Conservation (phyloP, 2,113 vertebrate genomes). For the Euleptes europaea region DNA sequence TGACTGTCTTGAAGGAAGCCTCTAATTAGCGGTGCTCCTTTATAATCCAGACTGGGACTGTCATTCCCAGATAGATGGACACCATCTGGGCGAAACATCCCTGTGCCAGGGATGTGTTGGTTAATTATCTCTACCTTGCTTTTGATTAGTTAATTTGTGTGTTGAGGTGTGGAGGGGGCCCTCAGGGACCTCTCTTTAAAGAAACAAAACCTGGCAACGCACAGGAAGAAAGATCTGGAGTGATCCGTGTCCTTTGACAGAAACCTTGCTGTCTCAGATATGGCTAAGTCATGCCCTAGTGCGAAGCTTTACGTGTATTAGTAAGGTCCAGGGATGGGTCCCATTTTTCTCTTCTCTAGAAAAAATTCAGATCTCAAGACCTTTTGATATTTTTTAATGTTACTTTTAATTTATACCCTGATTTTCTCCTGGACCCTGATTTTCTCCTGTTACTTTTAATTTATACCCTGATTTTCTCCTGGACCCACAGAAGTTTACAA, state of each 20-base stretch:
- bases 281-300: constrained; percentile 59
- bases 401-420: no score
- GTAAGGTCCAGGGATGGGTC: background rate
- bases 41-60: constrained; percentile 52
- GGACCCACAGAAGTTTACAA: no score
- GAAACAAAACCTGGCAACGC: constrained; percentile 49
- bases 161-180: constrained; percentile 54
- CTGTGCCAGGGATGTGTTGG: constrained; percentile 57
- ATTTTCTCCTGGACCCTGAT: no score
- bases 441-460: no score
- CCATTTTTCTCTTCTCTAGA: background rate
- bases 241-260: constrained; percentile 59
- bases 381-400: no score
- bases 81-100: constrained; percentile 69
- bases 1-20: constrained; percentile 50
- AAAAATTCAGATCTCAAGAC: background rate
- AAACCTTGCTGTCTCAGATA: constrained; percentile 37
- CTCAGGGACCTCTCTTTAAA: constrained; percentile 48
- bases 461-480: no score
- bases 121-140: constrained; percentile 67
- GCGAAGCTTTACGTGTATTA: background rate
- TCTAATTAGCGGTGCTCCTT: constrained; percentile 48
- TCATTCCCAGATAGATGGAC: constrained; percentile 66
- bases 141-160: constrained; percentile 69
- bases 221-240: constrained; percentile 52